phyloP scores from a whole-genome alignment of 2,888 invertebrate genomes.

The Rhamnusium bicolor region DNA sequence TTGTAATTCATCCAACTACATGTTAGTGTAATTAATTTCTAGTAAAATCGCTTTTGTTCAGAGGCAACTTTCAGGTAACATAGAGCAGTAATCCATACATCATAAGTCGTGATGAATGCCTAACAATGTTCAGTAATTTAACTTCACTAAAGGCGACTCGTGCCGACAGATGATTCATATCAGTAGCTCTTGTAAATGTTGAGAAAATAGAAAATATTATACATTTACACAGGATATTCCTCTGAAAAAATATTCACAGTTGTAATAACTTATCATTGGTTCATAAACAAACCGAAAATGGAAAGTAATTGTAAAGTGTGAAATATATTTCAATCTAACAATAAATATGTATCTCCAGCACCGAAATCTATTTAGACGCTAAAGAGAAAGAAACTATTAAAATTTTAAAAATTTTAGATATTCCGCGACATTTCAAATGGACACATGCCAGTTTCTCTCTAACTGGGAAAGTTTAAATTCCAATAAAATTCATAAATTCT shows the following conservation, averaged over 20 bases:
- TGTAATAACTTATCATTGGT: constrained; percentile 4
- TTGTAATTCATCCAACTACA: constrained; percentile 35
- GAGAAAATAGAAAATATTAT: constrained; percentile 40
- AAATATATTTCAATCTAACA: too few species aligned
- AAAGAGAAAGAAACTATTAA: not conserved
- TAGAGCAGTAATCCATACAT: constrained; percentile 57
- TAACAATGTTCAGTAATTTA: constrained; percentile 61
- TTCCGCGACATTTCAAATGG: too few species aligned
- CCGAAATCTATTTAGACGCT: too few species aligned
- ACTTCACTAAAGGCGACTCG: constrained; percentile 62
- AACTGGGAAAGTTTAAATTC: too few species aligned
- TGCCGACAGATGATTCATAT: constrained; percentile 60
- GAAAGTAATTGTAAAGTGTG: not conserved
- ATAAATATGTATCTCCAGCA: too few species aligned
- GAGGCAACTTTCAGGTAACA: constrained; percentile 49
- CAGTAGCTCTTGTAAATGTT: constrained; percentile 45
- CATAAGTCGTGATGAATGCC: constrained; percentile 59
- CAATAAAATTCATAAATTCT: too few species aligned
- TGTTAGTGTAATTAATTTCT: constrained; percentile 45
- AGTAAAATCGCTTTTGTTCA: constrained; percentile 50
- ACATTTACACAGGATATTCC: constrained; percentile 20
- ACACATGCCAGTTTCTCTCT: too few species aligned
- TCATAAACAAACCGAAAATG: not conserved
- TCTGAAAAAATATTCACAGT: constrained; percentile 6
- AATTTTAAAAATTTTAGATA: not conserved